phyloP scores from a whole-genome alignment of 2,797 vertebrate species.

The Bryconaethiops microstoma region DNA sequence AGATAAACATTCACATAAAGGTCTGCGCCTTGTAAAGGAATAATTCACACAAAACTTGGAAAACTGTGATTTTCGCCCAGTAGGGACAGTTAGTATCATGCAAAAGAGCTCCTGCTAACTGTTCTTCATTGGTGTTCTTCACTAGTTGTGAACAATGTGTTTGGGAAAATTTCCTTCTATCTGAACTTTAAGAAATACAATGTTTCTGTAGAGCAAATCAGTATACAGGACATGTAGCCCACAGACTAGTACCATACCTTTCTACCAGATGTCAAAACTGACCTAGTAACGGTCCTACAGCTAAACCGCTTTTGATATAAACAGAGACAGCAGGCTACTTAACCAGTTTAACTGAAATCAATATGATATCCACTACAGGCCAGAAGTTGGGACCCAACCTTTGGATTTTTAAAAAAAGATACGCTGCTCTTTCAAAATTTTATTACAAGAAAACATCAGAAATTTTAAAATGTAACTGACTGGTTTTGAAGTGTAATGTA shows the following conservation, averaged over 20 bases:
- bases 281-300: not conserved
- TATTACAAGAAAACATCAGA: too few species aligned
- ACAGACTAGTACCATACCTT: constrained; percentile 24
- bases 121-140: too few species aligned
- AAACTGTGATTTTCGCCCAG: not conserved
- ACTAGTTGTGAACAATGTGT: not conserved
- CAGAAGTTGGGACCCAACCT: too few species aligned
- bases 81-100: not conserved
- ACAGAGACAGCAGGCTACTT: too few species aligned
- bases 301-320: not conserved
- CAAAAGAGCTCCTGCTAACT: not conserved
- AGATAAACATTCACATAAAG: constrained; percentile 8
- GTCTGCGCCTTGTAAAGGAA: constrained; percentile 10
- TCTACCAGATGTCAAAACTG: constrained; percentile 35
- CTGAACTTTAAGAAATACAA: not conserved
- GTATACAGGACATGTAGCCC: not conserved
- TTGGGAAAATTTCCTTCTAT: constrained; percentile 36
- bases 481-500: too few species aligned
- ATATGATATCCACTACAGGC: too few species aligned
- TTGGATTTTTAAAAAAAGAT: too few species aligned
- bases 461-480: too few species aligned
- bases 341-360: too few species aligned
- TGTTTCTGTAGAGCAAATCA: constrained; percentile 12
- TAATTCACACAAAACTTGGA: not conserved
- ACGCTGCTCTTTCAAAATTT: too few species aligned